Evolutionary conservation across 2,113 vertebrate genomes (phyloP).

Genomic region (Tachysurus vachellii): DNA sequence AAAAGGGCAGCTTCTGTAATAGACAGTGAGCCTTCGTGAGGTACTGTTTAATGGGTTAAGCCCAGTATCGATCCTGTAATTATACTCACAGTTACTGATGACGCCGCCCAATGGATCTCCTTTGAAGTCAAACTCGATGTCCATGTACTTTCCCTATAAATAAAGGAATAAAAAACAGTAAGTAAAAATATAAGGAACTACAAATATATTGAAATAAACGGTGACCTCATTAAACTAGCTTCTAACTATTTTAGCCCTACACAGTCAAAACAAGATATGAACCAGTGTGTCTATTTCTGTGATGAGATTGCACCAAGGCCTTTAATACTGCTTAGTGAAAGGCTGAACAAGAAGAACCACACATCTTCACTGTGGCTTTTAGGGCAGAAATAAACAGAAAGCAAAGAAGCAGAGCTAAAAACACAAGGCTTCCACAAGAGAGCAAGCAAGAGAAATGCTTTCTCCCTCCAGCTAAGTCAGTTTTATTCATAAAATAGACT

Average conservation of each 20-base stretch:
- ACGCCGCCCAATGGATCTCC: conserved; percentile 97
- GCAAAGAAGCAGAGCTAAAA: conserved; percentile 7
- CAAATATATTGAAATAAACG: neutral
- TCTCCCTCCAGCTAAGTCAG: neutral
- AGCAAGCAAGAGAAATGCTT: conserved; percentile 1
- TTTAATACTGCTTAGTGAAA: conserved; percentile 27
- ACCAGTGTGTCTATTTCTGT: conserved; percentile 11
- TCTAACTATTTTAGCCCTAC: neutral
- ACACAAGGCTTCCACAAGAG: conserved; percentile 30
- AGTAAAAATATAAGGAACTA: conserved; percentile 7
- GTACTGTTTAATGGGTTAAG: conserved; percentile 22
- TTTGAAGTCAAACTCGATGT: conserved; percentile 99
- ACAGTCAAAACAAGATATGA: conserved; percentile 50
- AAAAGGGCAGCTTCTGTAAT: neutral
- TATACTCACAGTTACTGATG: conserved; percentile 98
- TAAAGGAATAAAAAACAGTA: conserved; percentile 44
- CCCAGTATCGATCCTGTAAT: conserved; percentile 32
- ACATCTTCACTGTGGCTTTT: conserved; percentile 25
- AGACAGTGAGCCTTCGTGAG: neutral
- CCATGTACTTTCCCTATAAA: conserved; percentile 98
- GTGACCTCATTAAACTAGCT: neutral
- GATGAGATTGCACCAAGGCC: conserved; percentile 40
- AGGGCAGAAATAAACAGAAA: conserved; percentile 20
- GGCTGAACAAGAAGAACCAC: conserved; percentile 19
- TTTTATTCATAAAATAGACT: conserved; percentile 33